Evolutionary conservation across 1,140 invertebrate genomes (phyloP).

Genomic region (Matsumurasca onukii): DNA sequence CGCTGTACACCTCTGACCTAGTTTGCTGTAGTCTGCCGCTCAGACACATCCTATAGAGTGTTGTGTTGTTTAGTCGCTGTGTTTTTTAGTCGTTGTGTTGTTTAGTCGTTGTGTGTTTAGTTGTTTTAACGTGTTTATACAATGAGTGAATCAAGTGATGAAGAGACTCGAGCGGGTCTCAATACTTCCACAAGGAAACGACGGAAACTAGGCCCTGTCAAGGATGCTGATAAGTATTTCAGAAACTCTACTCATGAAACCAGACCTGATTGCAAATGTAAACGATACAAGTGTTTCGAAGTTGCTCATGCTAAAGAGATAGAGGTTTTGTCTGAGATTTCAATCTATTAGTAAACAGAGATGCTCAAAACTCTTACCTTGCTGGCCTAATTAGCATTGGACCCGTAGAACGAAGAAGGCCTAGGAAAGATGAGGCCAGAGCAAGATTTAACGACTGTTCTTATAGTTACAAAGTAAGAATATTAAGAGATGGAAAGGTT

Average conservation of each 20-base stretch:
- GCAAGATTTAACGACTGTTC: slow-evolving; percentile 5
- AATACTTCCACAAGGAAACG: slow-evolving; percentile 3
- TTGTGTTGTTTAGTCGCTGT: too few species aligned
- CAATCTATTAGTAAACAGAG: slow-evolving; percentile 2
- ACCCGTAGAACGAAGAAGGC: slow-evolving; percentile 9
- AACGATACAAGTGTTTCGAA: slow-evolving; percentile 33
- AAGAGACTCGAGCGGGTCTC: background rate
- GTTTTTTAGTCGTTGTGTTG: too few species aligned
- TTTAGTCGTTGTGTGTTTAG: too few species aligned
- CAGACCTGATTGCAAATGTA: slow-evolving; percentile 27
- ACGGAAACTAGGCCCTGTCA: background rate
- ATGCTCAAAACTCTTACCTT: slow-evolving; percentile 22
- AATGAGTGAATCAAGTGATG: slow-evolving; percentile 4
- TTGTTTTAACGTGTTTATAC: too few species aligned
- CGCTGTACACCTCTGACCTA: too few species aligned
- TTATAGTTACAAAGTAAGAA: slow-evolving; percentile 14
- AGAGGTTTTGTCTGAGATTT: slow-evolving; percentile 5
- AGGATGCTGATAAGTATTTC: background rate
- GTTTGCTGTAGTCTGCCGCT: too few species aligned
- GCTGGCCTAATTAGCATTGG: slow-evolving; percentile 24
- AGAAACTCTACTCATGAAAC: slow-evolving; percentile 3
- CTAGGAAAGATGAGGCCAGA: background rate
- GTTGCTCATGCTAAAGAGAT: slow-evolving; percentile 15
- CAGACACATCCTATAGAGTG: too few species aligned
- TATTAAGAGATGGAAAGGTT: background rate